These are phyloP conservation scores for Spea hammondii DNA, from an alignment of 2,797 vertebrate genomes.

Conservation along the genomic window DNA sequence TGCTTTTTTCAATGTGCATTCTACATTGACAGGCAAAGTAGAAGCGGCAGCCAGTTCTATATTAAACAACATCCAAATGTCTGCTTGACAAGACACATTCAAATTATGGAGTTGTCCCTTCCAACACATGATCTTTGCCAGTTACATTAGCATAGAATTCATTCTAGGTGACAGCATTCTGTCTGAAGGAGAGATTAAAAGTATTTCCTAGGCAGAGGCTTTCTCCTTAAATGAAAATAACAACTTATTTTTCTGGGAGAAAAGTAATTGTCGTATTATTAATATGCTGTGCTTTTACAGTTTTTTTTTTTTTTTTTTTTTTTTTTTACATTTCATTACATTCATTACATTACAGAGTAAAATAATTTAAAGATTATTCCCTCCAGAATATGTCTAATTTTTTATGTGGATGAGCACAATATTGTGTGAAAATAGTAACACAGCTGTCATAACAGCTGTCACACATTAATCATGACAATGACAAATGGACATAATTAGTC, in stretches of 20 bases:
- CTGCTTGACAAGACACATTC: slow-evolving; percentile 68
- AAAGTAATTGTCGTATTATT: slow-evolving; percentile 65
- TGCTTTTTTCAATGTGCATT: slow-evolving; percentile 53
- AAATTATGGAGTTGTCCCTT: slow-evolving; percentile 66
- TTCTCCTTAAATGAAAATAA: slow-evolving; percentile 63
- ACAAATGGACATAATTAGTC: slow-evolving; percentile 79
- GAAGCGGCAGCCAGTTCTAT: slow-evolving; percentile 58
- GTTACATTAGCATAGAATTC: slow-evolving; percentile 65
- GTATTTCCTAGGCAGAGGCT: slow-evolving; percentile 60
- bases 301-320: slow-evolving; percentile 65
- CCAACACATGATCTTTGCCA: slow-evolving; percentile 65
- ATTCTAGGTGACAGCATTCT: slow-evolving; percentile 68
- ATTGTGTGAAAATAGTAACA: slow-evolving; percentile 76
- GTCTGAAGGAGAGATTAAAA: slow-evolving; percentile 64
- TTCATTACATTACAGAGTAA: too few relatives aligned
- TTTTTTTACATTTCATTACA: slow-evolving; percentile 33
- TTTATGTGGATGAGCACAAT: slow-evolving; percentile 73
- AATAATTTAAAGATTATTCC: slow-evolving; percentile 62
- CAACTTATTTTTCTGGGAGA: slow-evolving; percentile 56
- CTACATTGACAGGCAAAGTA: slow-evolving; percentile 55
- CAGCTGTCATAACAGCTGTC: slow-evolving; percentile 81
- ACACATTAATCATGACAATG: slow-evolving; percentile 80
- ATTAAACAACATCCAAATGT: slow-evolving; percentile 68
- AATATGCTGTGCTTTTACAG: slow-evolving; percentile 67
- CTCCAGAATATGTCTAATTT: slow-evolving; percentile 69